phyloP scores from a whole-genome alignment of 2,797 vertebrate genomes.

The Melanotaenia pygmaea region DNA sequence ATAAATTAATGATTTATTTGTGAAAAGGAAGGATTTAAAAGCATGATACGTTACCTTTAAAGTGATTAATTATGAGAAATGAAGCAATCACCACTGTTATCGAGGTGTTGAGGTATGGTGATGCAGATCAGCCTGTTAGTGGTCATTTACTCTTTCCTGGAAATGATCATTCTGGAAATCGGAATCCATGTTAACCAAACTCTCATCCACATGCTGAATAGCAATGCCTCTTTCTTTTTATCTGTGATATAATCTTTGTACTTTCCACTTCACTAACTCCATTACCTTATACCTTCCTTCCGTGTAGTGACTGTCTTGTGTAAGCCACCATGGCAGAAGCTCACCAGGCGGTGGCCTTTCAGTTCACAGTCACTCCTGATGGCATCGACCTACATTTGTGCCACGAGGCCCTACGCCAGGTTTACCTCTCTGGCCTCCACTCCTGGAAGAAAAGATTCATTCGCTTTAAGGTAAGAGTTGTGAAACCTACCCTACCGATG shows the following conservation, averaged over 20 bases:
- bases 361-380: slow-evolving; percentile 95
- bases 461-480: slow-evolving; percentile 90
- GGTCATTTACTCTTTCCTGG: not conserved
- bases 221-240: not conserved
- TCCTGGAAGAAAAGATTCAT: slow-evolving; percentile 99
- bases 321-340: slow-evolving; percentile 94
- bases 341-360: slow-evolving; percentile 97
- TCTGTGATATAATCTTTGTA: not conserved
- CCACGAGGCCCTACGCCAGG: slow-evolving; percentile 95
- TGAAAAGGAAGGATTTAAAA: no score
- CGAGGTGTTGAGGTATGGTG: not conserved
- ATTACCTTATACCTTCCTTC: not conserved
- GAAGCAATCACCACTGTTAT: not conserved
- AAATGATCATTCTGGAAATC: no score
- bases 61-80: slow-evolving; percentile 6
- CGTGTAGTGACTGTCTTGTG: slow-evolving; percentile 57
- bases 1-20: no score
- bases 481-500: not conserved
- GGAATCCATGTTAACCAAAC: no score
- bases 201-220: no score
- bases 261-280: not conserved
- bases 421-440: slow-evolving; percentile 95
- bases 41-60: no score
- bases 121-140: not conserved
- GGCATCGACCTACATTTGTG: slow-evolving; percentile 94